Evolutionary conservation across 2,888 invertebrate genomes (phyloP).

Genomic region (Acrobeloides nanus): DNA sequence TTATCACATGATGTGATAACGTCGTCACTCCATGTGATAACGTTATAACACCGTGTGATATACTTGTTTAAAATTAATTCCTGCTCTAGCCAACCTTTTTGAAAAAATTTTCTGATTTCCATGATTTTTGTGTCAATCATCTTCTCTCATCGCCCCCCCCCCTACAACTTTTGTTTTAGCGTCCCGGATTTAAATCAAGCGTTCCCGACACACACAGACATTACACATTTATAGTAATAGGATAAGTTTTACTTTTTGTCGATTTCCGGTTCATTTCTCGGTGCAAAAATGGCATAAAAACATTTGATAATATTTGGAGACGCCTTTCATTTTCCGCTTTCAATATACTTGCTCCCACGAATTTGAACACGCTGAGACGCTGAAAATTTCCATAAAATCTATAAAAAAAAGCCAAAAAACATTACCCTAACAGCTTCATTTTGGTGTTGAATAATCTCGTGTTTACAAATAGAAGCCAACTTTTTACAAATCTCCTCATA

Average conservation of each 20-base stretch:
- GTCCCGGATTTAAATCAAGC: no score
- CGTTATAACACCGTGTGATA: no score
- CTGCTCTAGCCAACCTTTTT: background rate
- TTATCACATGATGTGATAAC: no score
- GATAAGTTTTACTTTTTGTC: conserved; percentile 19
- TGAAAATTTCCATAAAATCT: conserved; percentile 20
- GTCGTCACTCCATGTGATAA: no score
- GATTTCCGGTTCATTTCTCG: conserved; percentile 38
- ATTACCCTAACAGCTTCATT: conserved; percentile 10
- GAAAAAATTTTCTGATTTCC: background rate
- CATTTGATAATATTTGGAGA: conserved; percentile 14
- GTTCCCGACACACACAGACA: no score
- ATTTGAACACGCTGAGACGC: conserved; percentile 40
- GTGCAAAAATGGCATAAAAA: conserved; percentile 33
- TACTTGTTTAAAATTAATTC: conserved; percentile 1
- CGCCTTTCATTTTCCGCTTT: conserved; percentile 12
- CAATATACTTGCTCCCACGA: conserved; percentile 33
- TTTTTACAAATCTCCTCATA: conserved; percentile 17
- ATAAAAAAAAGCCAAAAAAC: conserved; percentile 3
- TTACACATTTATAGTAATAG: no score
- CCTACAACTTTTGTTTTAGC: no score
- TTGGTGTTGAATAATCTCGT: conserved; percentile 24
- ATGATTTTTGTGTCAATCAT: no score
- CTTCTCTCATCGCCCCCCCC: no score
- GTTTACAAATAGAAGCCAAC: conserved; percentile 28